Percentiles rank a stretch among this genome's conserved stretches.
Evolutionary conservation across 1,140 invertebrate genomes (phyloP).

Genomic region (Drosophila erecta): DNA sequence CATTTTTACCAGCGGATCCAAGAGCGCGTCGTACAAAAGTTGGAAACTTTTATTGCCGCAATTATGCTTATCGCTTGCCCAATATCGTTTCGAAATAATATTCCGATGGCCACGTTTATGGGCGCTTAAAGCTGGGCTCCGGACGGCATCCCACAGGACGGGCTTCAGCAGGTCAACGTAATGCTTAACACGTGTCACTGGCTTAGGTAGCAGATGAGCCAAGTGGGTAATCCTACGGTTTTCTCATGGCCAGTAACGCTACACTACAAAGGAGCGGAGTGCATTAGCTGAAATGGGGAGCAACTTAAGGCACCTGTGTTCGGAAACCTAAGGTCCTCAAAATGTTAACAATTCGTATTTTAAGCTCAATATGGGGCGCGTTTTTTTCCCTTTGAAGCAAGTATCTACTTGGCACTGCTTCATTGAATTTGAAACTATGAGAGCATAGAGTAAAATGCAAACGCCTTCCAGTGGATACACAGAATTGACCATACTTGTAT

Average conservation of each 20-base stretch:
- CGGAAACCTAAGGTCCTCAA: no score
- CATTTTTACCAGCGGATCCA: slow-evolving; percentile 22
- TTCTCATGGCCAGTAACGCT: slow-evolving; percentile 12
- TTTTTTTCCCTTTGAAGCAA: no score
- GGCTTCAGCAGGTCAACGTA: slow-evolving; percentile 40
- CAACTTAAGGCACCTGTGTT: slow-evolving; percentile 6
- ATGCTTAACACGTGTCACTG: slow-evolving; percentile 58
- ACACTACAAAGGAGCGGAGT: slow-evolving; percentile 2
- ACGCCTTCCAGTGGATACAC: no score
- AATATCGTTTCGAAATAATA: slow-evolving; percentile 82
- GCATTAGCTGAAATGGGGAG: slow-evolving; percentile 8
- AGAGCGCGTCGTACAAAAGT: slow-evolving; percentile 69
- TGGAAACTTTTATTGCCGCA: slow-evolving; percentile 82
- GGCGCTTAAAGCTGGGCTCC: slow-evolving; percentile 28
- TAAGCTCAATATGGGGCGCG: no score
- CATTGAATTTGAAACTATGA: no score
- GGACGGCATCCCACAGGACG: neutral
- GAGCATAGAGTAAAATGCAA: no score
- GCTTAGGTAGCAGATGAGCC: slow-evolving; percentile 33
- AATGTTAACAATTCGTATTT: no score
- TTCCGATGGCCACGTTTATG: slow-evolving; percentile 69
- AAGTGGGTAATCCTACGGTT: slow-evolving; percentile 36
- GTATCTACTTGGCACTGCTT: no score
- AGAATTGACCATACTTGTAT: no score
- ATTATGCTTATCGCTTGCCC: slow-evolving; percentile 82